A percentile compares a stretch with the other conserved stretches of the same genome.
phyloP scores from a whole-genome alignment of 2,113 vertebrate species.

The Pelecanoides urinatrix region DNA sequence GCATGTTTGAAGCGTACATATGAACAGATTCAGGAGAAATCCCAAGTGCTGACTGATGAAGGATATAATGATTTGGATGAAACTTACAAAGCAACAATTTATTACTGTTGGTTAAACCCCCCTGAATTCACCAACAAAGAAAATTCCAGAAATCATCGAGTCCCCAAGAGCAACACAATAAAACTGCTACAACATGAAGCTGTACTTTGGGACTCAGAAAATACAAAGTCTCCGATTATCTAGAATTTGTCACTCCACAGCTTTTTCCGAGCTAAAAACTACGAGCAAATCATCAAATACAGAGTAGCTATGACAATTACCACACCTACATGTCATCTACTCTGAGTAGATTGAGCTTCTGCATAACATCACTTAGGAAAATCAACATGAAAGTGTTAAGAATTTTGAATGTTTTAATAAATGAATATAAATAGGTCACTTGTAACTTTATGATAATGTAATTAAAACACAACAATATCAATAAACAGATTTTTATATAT shows the following conservation, averaged over 20 bases:
- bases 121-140: not conserved
- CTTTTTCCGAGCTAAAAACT: not conserved
- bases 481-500: constrained; percentile 58
- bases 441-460: not conserved
- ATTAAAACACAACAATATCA: constrained; percentile 6
- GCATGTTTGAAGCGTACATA: not conserved
- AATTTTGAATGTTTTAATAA: not conserved
- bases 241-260: not conserved
- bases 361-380: not conserved
- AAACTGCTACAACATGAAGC: not conserved
- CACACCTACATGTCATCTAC: not conserved
- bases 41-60: not conserved
- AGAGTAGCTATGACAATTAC: not conserved
- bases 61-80: not conserved
- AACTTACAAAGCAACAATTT: not conserved
- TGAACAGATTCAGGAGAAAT: not conserved
- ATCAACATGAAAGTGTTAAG: not conserved
- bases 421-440: not conserved
- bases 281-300: not conserved
- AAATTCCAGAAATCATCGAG: not conserved
- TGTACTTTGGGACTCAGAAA: not conserved
- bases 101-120: not conserved
- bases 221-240: not conserved
- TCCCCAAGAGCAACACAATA: not conserved
- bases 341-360: not conserved